Percentiles rank a stretch among this genome's conserved stretches.
phyloP scores from a whole-genome alignment of 2,888 invertebrate species.

The Craniophora ligustri region DNA sequence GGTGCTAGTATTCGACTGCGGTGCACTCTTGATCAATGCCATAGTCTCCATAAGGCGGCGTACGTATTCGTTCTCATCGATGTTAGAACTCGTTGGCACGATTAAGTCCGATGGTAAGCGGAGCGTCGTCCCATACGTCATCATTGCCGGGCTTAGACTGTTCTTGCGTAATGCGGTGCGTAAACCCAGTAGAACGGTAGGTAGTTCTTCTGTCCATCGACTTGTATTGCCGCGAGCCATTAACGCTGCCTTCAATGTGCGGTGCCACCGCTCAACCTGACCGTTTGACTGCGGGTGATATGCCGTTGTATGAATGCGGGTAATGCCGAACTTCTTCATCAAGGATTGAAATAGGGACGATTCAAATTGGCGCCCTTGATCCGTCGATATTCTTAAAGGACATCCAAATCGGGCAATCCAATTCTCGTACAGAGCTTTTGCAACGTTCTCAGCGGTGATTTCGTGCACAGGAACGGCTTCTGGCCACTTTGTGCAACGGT shows the following conservation, averaged over 20 bases:
- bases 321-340: background rate
- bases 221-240: too few species aligned
- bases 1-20: background rate
- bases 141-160: conserved; percentile 2
- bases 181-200: conserved; percentile 5
- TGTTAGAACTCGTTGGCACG: background rate
- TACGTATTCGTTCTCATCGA: background rate
- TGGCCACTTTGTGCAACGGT: conserved; percentile 3
- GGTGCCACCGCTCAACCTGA: too few species aligned
- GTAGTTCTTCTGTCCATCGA: conserved; percentile 3
- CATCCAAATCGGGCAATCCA: too few species aligned
- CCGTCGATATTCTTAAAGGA: conserved; percentile 1
- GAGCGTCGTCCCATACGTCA: conserved; percentile 6
- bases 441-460: too few species aligned
- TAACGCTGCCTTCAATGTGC: too few species aligned
- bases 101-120: conserved; percentile 5
- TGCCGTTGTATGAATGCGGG: background rate
- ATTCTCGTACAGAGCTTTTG: background rate
- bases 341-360: background rate
- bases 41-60: background rate
- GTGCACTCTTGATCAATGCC: background rate
- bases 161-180: conserved; percentile 4
- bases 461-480: conserved; percentile 2
- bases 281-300: background rate
- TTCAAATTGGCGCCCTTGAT: conserved; percentile 16